Evolutionary conservation across 2,888 invertebrate species (phyloP).

Genomic region (Miltochrista miniata): DNA sequence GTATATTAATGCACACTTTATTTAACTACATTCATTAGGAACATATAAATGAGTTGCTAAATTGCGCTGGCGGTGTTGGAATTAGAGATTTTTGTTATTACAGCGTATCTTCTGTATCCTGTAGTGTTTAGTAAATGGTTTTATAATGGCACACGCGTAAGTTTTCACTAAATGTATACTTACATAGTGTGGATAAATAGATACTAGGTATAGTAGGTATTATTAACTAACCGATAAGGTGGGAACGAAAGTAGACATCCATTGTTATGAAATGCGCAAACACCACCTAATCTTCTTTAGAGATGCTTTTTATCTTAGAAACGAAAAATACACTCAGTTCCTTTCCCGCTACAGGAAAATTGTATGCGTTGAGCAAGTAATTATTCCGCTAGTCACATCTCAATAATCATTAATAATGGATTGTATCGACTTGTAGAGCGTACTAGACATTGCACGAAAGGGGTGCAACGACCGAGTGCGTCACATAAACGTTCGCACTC

Average conservation of each 20-base stretch:
- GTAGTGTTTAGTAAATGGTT: no score
- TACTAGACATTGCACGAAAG: conserved; percentile 74
- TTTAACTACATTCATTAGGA: neutral
- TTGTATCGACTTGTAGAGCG: conserved; percentile 79
- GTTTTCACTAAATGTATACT: conserved; percentile 59
- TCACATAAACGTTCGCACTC: conserved; percentile 27
- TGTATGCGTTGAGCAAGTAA: conserved; percentile 39
- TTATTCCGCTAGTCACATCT: conserved; percentile 36
- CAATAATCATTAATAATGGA: conserved; percentile 66
- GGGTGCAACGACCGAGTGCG: conserved; percentile 78
- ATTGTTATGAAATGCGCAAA: conserved; percentile 39
- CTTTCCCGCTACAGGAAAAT: conserved; percentile 40
- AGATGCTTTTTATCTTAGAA: neutral
- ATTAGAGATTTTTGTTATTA: no score
- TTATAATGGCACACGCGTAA: no score
- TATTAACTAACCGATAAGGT: conserved; percentile 20
- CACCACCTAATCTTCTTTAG: conserved; percentile 9
- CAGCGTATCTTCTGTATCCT: no score
- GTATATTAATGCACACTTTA: neutral
- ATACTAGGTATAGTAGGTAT: no score
- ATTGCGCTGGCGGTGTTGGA: no score
- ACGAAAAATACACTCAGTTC: neutral
- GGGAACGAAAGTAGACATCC: conserved; percentile 53
- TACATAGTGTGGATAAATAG: conserved; percentile 15
- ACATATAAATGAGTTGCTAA: no score